Base-by-base conservation (phyloP, 2,113 vertebrate species). In the Cynoglossus semilaevis region DNA sequence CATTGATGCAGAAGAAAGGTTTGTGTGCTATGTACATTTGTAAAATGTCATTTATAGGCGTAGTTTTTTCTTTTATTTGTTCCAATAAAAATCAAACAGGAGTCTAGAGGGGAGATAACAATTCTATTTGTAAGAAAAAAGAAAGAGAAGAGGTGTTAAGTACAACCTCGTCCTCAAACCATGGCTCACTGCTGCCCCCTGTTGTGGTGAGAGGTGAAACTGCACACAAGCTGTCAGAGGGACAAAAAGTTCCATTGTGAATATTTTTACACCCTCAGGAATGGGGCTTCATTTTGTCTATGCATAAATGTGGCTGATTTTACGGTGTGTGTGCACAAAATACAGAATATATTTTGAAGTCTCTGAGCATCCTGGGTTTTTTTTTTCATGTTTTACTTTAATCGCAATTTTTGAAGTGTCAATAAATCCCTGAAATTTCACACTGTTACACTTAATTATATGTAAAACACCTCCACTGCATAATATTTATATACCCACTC, bases 181-280 rank as follows among this genome's bases (percentile, higher is more conserved):
- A 17, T n/a, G 80, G 86, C 87, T 82, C 74, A 81, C 79, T 89
- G 86, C 85, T 90, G 89, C 89, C 90, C 85, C 88, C 88, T 89
- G 60, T 79, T 84, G 89, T 17, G 7, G 0, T 8, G 51, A 17
- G 18, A 42, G 10, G 1, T 9, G 49, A 9, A 55, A 34, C 13
- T 2, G 16, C 34, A 43, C n/a, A 41, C 35, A 62, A 3, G 34
- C 17, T 51, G 50, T 40, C 38, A 56, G 8, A 1, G 10, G n/a
- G 12, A 37, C 45, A 50, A 66, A 36, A 9, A 6, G 15, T n/a
- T 72, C 19, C 15, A 42, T 45, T 51, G 1, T 35, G 51, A 16
- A 63, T 58, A 60, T 52, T 63, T 61, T 47, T 45, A 14, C 8
- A 57, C 18, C 64, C 44, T 56, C 7, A 42, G 34, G 34, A 37